Evolutionary conservation across 2,888 invertebrate species (phyloP).

Genomic region (Timandra comae): DNA sequence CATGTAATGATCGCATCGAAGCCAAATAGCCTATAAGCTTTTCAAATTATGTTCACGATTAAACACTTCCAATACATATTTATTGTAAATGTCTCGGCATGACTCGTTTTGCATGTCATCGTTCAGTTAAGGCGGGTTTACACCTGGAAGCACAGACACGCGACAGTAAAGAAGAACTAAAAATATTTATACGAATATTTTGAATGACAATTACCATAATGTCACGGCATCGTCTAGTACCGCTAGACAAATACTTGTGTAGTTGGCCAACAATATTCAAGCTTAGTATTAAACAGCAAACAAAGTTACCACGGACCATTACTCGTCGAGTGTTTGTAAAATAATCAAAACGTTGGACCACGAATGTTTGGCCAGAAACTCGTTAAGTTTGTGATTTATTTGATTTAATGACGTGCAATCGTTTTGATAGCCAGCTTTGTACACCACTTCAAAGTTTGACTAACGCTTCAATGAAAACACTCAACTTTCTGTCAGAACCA

Average conservation of each 20-base stretch:
- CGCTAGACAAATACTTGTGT: constrained; percentile 56
- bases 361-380: constrained; percentile 63
- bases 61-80: constrained; percentile 29
- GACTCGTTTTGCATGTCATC: constrained; percentile 54
- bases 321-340: constrained; percentile 66
- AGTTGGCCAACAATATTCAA: constrained; percentile 51
- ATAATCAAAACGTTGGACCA: constrained; percentile 58
- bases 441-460: constrained; percentile 42
- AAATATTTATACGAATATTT: constrained; percentile 60
- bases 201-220: constrained; percentile 46
- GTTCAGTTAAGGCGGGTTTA: constrained; percentile 38
- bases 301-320: constrained; percentile 62
- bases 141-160: constrained; percentile 35
- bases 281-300: constrained; percentile 57
- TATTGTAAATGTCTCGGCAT: constrained; percentile 26
- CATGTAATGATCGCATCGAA: constrained; percentile 38
- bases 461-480: too few species aligned
- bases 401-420: constrained; percentile 57
- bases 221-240: constrained; percentile 38
- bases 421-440: constrained; percentile 47
- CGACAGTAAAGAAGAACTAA: constrained; percentile 40
- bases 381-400: constrained; percentile 66
- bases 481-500: too few species aligned
- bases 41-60: constrained; percentile 24
- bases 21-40: constrained; percentile 34